Evolutionary conservation across 1,140 invertebrate genomes (phyloP), one percentile per base, ranked within the genome.

Genomic region (Bombus impatiens): DNA sequence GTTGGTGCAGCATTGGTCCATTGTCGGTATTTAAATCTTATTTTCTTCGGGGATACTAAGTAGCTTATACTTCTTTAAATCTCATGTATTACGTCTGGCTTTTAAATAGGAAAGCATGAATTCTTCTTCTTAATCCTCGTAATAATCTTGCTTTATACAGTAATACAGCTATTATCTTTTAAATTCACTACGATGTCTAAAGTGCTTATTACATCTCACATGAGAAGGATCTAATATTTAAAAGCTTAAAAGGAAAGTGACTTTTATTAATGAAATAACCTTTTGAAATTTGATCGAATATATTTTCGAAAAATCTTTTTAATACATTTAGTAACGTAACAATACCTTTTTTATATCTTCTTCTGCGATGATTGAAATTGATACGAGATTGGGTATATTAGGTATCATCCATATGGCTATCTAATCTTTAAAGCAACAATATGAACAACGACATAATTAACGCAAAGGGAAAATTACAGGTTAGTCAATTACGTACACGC

Each of bases 401-500:
- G 2, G 47, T 53, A 53, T 53, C 18, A 22, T 53, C 47, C 6
- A 22, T 53, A 8, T 22, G 47, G 6, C 47, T 8, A 8, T 53
- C 18, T 22, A 53, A 53, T 22, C 47, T 53, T 53, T 53, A 53
- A 53, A 53, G 18, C 47, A 32, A 62, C 28, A 5, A 25, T n/a
- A 25, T 68, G 8, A 40, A 25, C 5, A 2, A 59, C 10, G 32
- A n/a, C 37, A 53, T 57, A 53, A 53, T 76, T 76, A 76, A 57
- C 53, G 32, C 74, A 53, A 76, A 32, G 32, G 15, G 32, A 67
- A 8, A 35, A 62, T 12, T 37, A 10, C 9, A 77, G 62, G 62
- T 62, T n/a, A 59, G 37, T 76, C 59, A 70, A 80, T 80, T 35
- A 70, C 32, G 35, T 65, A 12, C n/a, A 42, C n/a, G 9, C 59